Evolutionary conservation across 2,113 vertebrate species (phyloP).

Genomic region (Gobius niger): DNA sequence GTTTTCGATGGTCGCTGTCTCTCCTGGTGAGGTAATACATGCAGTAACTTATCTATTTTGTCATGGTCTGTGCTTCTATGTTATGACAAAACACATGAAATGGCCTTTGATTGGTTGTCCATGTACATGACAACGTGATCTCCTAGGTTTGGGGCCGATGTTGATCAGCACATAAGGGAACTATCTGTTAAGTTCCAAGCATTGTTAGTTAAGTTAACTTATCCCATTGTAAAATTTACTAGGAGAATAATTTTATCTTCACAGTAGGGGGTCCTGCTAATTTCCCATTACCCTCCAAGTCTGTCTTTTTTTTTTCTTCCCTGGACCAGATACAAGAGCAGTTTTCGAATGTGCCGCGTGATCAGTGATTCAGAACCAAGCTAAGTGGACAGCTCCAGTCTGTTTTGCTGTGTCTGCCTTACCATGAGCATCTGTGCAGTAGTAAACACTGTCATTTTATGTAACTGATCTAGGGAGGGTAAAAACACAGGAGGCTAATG

Average conservation of each 20-base stretch:
- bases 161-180: no score
- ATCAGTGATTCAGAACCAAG: slow-evolving; percentile 56
- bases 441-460: slow-evolving; percentile 36
- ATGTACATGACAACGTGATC: no score
- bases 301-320: not conserved
- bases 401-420: slow-evolving; percentile 33
- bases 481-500: slow-evolving; percentile 23
- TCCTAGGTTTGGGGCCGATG: no score
- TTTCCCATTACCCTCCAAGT: slow-evolving; percentile 38
- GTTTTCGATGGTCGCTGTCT: no score
- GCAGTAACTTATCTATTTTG: no score
- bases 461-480: slow-evolving; percentile 25
- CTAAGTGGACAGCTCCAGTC: slow-evolving; percentile 52
- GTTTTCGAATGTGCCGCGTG: slow-evolving; percentile 33
- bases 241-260: slow-evolving; percentile 1
- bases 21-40: no score
- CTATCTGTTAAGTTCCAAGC: no score
- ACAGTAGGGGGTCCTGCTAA: slow-evolving; percentile 70
- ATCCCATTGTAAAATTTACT: no score
- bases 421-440: slow-evolving; percentile 18
- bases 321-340: slow-evolving; percentile 24
- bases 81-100: no score
- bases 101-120: no score
- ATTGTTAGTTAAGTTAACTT: no score
- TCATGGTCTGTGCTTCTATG: no score